Base-by-base conservation (phyloP, 2,113 vertebrate species). In the Poeciliopsis occidentalis region DNA sequence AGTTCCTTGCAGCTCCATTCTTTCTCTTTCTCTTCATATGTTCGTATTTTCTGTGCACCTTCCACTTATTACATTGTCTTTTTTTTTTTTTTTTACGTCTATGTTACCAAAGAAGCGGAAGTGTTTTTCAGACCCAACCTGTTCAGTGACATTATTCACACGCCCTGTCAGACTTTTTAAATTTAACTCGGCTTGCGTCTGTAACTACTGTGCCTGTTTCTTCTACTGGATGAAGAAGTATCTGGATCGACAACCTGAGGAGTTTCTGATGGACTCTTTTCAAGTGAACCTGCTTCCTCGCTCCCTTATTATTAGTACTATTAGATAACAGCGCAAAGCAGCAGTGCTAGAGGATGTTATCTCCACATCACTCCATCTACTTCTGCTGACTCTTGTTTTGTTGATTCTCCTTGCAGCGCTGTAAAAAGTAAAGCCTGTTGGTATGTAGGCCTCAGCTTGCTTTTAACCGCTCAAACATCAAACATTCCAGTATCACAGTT, bases 81-180 rank as follows among this genome's bases (percentile, higher is more conserved):
- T 60, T 39, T 29, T 29, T 29, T 2, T 29, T 29, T 29, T 24
- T 71, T 34, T 1, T 32, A 63, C 51, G 66, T 60, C 63, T 69
- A 44, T 34, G 71, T 39, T 76, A 85, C 85, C 86, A 85, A 90
- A 91, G 83, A 87, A 22, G 63, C 4, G 6, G 70, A 73, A 74
- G 51, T 8, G 15, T 67, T 65, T 72, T 17, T 1, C 34, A 57
- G 66, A 60, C 32, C 13, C 10, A 60, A 78, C 73, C 69, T 65
- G 75, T 76, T 47, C 39, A 75, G 83, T 47, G 0, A 75, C 76
- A 71, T 85, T 88, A 83, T 67, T 89, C 39, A 74, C 68, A 82
- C 62, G 67, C 78, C 78, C 62, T 67, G 69, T 81, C 29, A 66
- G 54, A 64, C 72, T 51, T 74, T 76, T 79, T 81, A 47, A 63